Conservation (phyloP, 2,113 vertebrate species). For the Maccullochella peelii region DNA sequence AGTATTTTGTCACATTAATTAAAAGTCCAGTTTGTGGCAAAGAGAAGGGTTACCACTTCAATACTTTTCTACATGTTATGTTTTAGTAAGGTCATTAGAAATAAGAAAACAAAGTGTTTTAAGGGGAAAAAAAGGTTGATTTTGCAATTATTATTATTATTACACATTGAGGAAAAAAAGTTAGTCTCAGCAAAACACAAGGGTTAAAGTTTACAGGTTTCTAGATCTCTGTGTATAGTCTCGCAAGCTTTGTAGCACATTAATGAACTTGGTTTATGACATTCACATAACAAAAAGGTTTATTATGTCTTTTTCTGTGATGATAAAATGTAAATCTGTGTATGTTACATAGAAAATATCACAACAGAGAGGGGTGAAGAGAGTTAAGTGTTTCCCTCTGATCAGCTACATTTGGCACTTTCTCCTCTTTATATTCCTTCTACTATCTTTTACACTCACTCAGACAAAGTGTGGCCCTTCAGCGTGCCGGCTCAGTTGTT, state of each 20-base stretch:
- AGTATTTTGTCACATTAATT: not conserved
- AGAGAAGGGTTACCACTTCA: not conserved
- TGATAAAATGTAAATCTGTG: not conserved
- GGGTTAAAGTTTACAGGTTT: too few species aligned
- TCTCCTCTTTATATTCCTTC: conserved; percentile 62
- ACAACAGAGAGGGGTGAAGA: not conserved
- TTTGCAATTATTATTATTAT: too few species aligned
- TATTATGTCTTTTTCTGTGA: not conserved
- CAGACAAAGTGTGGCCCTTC: conserved; percentile 71
- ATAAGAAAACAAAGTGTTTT: not conserved
- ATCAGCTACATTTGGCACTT: conserved; percentile 38
- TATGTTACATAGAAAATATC: not conserved
- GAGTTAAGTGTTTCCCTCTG: conserved; percentile 24
- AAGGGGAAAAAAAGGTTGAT: not conserved
- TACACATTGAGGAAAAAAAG: too few species aligned
- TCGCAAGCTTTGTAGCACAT: not conserved
- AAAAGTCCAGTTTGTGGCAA: not conserved
- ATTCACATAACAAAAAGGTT: not conserved
- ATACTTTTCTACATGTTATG: not conserved
- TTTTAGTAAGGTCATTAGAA: not conserved
- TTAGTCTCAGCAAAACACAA: too few species aligned
- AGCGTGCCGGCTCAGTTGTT: conserved; percentile 67
- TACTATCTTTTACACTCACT: conserved; percentile 58
- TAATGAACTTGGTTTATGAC: not conserved
- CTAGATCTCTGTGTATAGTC: not conserved